Evolutionary conservation across 1,140 invertebrate genomes (phyloP).

Genomic region (Bombus difficillimus): DNA sequence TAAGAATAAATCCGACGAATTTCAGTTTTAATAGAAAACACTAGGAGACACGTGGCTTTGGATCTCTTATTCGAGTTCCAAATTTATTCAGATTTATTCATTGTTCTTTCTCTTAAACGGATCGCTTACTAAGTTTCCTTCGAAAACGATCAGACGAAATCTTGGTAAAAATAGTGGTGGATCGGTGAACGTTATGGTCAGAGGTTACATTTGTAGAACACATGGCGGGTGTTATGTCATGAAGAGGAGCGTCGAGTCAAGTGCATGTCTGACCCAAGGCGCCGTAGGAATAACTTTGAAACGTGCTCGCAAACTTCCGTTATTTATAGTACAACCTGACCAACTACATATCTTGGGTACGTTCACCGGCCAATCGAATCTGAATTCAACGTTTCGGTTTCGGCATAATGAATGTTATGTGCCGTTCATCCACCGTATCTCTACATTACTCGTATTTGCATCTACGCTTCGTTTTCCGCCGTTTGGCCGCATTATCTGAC

Average conservation of each 20-base stretch:
- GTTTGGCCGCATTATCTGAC: neutral
- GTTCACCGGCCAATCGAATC: constrained; percentile 51
- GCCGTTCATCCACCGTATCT: no score
- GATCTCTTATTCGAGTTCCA: no score
- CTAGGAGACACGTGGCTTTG: no score
- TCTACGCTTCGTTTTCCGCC: neutral
- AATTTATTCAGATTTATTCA: no score
- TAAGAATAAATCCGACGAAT: no score
- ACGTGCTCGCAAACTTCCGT: constrained; percentile 57
- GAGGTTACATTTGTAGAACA: constrained; percentile 2
- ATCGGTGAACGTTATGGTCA: neutral
- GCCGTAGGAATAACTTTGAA: constrained; percentile 46
- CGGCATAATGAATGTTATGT: neutral
- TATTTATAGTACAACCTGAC: constrained; percentile 63
- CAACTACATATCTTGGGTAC: constrained; percentile 45
- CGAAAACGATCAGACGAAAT: neutral
- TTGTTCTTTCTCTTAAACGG: no score
- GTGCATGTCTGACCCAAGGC: constrained; percentile 35
- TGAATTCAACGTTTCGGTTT: constrained; percentile 46
- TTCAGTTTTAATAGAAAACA: no score
- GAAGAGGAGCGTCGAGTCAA: constrained; percentile 11
- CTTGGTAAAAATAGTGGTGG: neutral
- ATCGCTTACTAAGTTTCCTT: no score
- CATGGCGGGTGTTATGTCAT: constrained; percentile 20
- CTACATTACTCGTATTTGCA: neutral